A percentile compares a stretch with the other conserved stretches of the same genome.
phyloP scores from a whole-genome alignment of 2,797 vertebrate species.

The Danio aesculapii region DNA sequence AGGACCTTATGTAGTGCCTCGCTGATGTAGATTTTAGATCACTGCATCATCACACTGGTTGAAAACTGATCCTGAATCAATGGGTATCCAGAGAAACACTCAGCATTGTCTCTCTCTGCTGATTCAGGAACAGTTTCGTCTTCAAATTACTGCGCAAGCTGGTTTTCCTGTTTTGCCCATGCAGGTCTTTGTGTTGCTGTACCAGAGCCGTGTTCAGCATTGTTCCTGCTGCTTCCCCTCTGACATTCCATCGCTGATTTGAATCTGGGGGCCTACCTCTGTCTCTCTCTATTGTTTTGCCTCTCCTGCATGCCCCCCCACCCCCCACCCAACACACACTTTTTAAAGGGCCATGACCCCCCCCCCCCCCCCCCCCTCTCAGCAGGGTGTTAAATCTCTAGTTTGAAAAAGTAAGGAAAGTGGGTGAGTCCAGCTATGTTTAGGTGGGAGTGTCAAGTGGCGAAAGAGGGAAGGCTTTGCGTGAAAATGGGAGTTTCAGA shows the following conservation, averaged over 20 bases:
- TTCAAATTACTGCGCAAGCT: conserved; percentile 37
- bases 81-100: neutral
- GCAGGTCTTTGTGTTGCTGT: conserved; percentile 61
- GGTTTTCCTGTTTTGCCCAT: conserved; percentile 82
- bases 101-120: neutral
- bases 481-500: no score
- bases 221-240: conserved; percentile 82
- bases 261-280: conserved; percentile 69
- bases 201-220: conserved; percentile 69
- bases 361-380: no score
- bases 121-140: conserved; percentile 29
- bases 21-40: neutral
- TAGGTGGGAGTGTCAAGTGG: no score
- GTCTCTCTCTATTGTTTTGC: conserved; percentile 74
- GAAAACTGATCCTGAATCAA: conserved; percentile 17
- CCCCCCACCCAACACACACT: conserved; percentile 40
- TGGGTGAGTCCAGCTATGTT: no score
- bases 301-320: conserved; percentile 66
- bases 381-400: no score
- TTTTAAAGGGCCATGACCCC: no score
- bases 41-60: neutral
- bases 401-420: no score
- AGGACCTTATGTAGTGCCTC: conserved; percentile 8
- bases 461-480: no score
- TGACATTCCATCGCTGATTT: conserved; percentile 84